Evolutionary conservation across 2,113 vertebrate species (phyloP), one percentile per base, ranked within the genome.

Genomic region (Microtus oregoni): DNA sequence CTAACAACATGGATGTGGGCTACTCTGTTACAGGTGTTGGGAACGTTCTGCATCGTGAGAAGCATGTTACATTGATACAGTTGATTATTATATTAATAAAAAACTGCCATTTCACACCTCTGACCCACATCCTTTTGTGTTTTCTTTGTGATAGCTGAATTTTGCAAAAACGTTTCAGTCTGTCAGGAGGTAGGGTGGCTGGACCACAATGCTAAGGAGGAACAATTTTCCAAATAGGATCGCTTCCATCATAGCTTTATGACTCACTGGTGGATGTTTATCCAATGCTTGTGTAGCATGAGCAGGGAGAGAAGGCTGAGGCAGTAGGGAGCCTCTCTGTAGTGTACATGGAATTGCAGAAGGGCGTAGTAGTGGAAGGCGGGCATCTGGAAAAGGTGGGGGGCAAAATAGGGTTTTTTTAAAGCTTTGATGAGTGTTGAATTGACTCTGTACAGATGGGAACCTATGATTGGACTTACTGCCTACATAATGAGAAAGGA

Each of bases 81-180:
- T 14, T 67, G 35, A 41, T 58, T 67, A 61, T 88, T 90, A 89
- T 70, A 70, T 83, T 94, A 91, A 55, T 89, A 89, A 86, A 89
- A 47, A 68, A 50, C 8, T 86, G 61, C 15, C 1, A 17, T 9
- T 73, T 83, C 79, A 58, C 77, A 35, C n/a, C 30, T 52, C 19
- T 4, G 70, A 9, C 30, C 26, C 24, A 10, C 2, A 20, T 9
- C 14, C 44, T 78, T 79, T 77, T 41, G 44, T 92, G 20, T 65
- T 94, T 86, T 86, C 32, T 68, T 50, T 50, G 41, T 75, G 73
- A 41, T 11, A 68, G 35, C 11, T 93, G 35, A 83, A 47, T 86
- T 90, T 94, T 77, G 61, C 47, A 32, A 82, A 63, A 79, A 76
- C 2, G 7, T 77, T 95, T 90, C 7, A n/a, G 52, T 70, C 32